Conservation (phyloP, 2,797 vertebrate genomes). For the Lacerta bilineata region DNA sequence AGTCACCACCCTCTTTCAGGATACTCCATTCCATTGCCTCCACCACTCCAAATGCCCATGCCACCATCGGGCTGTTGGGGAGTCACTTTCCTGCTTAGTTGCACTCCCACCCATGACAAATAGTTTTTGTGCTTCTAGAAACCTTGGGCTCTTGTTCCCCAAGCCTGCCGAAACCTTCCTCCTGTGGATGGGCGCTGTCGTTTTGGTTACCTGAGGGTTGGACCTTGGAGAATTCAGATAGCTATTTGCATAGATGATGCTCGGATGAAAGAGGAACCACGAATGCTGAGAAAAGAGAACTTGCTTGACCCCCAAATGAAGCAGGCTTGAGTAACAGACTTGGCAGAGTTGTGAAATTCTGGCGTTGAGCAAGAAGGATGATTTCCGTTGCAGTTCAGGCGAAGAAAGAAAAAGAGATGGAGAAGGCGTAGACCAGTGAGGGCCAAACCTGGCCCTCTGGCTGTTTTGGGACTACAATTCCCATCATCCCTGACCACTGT, state of each 20-base stretch:
- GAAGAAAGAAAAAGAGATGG: too few relatives aligned
- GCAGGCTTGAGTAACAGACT: constrained; percentile 57
- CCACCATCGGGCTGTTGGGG: not conserved
- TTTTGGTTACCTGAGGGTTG: not conserved
- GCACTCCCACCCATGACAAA: not conserved
- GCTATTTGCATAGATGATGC: not conserved
- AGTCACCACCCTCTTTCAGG: not conserved
- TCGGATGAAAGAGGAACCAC: constrained; percentile 54
- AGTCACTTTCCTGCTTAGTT: not conserved
- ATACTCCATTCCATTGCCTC: not conserved
- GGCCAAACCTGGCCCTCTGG: too few relatives aligned
- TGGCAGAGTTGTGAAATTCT: constrained; percentile 37
- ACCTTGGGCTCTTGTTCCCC: not conserved
- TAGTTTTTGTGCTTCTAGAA: not conserved
- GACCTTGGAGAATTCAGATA: not conserved
- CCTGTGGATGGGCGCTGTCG: too few relatives aligned
- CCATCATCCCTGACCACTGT: too few relatives aligned
- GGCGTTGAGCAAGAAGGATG: constrained; percentile 54
- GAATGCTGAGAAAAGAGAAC: constrained; percentile 48
- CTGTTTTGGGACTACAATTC: too few relatives aligned
- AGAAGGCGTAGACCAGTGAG: too few relatives aligned
- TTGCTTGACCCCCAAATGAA: not conserved
- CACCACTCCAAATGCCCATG: not conserved
- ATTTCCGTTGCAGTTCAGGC: not conserved
- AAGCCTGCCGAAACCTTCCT: not conserved